Base-by-base conservation (phyloP, 1,140 invertebrate species). In the Leptoteleia sp. region DNA sequence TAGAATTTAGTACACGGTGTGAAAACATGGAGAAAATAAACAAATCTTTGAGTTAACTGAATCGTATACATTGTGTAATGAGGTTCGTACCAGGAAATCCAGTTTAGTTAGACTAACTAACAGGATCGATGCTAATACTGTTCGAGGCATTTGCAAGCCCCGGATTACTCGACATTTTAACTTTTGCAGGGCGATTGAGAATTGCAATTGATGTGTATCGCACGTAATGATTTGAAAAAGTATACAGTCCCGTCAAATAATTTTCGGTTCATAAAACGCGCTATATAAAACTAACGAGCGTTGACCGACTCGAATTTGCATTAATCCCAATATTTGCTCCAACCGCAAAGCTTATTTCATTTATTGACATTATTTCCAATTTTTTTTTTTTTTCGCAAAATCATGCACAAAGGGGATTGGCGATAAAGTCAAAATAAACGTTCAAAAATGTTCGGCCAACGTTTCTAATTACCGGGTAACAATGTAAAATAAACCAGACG, bases 21-120 rank as follows among this genome's bases (percentile, higher is more conserved):
- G 7, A 27, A 52, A 54, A 42, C 47, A 16, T 33, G 25, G 16
- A 35, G 45, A 48, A 75, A 67, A 65, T 57, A 65, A 75, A 75
- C 61, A 64, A 75, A 75, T 75, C 61, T 42, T 55, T 13, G 35
- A 59, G 55, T 42, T 68, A 76, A 76, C 31, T 42, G 29, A 62
- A 68, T 68, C 47, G 72, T 55, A 54, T 17, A 68, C 57, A 68
- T 76, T 43, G 64, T 54, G 55, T 76, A 67, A 68, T 77, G 59
- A 77, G 65, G 17, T 70, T 59, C 57, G 43, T 45, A 50, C 54
- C 54, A 12, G 43, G 59, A 65, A 76, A 77, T 77, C 22, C 50
- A 54, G 59, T 77, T 77, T 65, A 65, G 75, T 65, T 59, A 57
- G 61, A 71, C 75, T 77, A 77, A 77, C 67, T 77, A 77, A 77